These are phyloP conservation scores for Heliconius hortense DNA, from an alignment of 2,888 invertebrate species.

Conservation along the genomic window DNA sequence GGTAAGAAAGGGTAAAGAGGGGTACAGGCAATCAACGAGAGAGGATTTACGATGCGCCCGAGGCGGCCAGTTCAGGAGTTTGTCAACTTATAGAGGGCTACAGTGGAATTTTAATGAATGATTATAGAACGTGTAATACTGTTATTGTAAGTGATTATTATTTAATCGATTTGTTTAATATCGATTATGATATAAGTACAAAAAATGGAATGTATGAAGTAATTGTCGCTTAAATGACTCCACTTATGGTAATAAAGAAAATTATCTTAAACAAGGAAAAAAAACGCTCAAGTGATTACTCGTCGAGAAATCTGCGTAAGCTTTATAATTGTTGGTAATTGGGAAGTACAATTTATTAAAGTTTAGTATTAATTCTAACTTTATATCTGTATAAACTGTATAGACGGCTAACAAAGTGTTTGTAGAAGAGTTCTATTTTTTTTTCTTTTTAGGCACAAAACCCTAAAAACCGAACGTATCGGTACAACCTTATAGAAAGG, in stretches of 20 bases:
- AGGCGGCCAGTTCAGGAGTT: conserved; percentile 41
- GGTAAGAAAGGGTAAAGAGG: conserved; percentile 44
- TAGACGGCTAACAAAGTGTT: too few relatives aligned
- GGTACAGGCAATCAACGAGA: conserved; percentile 69
- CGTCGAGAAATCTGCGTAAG: too few relatives aligned
- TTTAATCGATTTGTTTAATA: conserved; percentile 1
- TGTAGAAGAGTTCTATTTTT: too few relatives aligned
- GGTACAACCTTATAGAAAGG: too few relatives aligned
- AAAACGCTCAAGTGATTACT: neutral
- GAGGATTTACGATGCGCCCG: conserved; percentile 62
- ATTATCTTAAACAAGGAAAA: neutral
- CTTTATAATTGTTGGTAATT: too few relatives aligned
- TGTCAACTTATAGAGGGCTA: conserved; percentile 33
- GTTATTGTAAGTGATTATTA: conserved; percentile 8
- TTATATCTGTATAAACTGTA: too few relatives aligned
- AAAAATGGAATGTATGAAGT: too few relatives aligned
- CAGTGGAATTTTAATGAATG: conserved; percentile 33
- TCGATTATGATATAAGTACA: neutral
- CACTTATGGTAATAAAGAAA: neutral
- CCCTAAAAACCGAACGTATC: too few relatives aligned
- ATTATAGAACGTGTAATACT: conserved; percentile 21
- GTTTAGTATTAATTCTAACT: too few relatives aligned
- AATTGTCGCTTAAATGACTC: too few relatives aligned
- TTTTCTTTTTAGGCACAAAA: too few relatives aligned
- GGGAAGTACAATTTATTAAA: too few relatives aligned